Base-by-base conservation (phyloP, 2,797 vertebrate genomes). In the Sebastes itinus region DNA sequence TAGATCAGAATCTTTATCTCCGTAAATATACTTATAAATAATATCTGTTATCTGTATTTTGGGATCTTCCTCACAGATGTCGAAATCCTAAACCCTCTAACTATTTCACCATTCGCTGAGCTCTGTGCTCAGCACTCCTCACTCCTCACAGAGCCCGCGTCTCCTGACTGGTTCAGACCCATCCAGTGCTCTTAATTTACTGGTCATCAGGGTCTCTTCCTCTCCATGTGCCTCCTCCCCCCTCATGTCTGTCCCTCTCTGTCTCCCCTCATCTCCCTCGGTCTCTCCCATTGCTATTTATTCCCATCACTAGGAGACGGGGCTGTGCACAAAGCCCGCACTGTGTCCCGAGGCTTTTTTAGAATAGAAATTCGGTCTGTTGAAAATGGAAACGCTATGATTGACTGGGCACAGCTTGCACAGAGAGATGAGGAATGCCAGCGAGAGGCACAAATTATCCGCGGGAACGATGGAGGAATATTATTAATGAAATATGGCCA, bases 251-350 rank as follows among this genome's bases (percentile, higher is more conserved):
- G 81, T 79, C 90, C 78, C 75, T 65, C 76, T 77, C 78, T 67
- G 83, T 80, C 87, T 89, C 85, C 87, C 87, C 61, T 87, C 85
- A 78, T 90, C 88, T 81, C 87, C 85, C 82, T 83, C 38, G 80
- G 87, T 46, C 42, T 83, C 89, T 91, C 88, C 77, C 82, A 75
- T 81, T 88, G 91, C 94, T 94, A 92, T 95, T 94, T 94, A 94
- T 92, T 91, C 92, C 87, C 92, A 93, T 93, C 91, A 83, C 94
- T 90, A 89, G 91, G 92, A 94, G 87, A 94, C 92, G 71, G 89
- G 67, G 88, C 61, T 55, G 78, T 67, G 89, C 90, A 95, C 93
- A 94, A 94, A 95, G 94, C 90, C 89, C 58, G 64, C 93, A 86
- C 92, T 95, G 92, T 94, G 91, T 94, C 90, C 84, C 32, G 38